Evolutionary conservation across 2,113 vertebrate species (phyloP).

Genomic region (Mesoclemmys tuberculata): DNA sequence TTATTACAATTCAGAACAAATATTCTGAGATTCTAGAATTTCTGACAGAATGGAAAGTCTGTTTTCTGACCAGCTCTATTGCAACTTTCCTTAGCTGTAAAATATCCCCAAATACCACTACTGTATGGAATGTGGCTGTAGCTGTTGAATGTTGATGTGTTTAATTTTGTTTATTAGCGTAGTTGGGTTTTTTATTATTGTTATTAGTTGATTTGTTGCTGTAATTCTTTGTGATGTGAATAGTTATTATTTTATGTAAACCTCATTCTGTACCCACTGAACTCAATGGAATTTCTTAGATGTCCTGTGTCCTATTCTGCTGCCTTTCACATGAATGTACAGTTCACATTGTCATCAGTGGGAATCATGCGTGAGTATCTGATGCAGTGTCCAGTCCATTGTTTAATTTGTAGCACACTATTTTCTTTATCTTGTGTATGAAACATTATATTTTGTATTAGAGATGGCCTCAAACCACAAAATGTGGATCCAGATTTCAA

Average conservation of each 20-base stretch:
- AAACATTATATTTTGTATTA: not conserved
- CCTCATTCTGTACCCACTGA: not conserved
- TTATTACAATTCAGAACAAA: not conserved
- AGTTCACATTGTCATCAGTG: not conserved
- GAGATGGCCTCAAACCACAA: accelerated
- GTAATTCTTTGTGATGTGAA: accelerated
- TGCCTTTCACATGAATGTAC: not conserved
- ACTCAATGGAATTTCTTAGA: not conserved
- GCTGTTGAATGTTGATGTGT: not conserved
- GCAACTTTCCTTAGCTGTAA: not conserved
- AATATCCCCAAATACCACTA: not conserved
- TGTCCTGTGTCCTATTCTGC: accelerated
- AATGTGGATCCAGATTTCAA: not conserved
- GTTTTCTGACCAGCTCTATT: not conserved
- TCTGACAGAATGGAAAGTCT: not conserved
- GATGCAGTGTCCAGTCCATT: not conserved
- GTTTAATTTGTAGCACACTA: not conserved
- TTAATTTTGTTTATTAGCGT: accelerated
- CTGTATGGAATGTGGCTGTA: not conserved
- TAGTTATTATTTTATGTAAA: not conserved
- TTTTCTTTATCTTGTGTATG: not conserved
- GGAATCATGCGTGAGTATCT: not conserved
- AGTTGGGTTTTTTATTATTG: not conserved
- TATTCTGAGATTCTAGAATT: not conserved
- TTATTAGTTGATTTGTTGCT: not conserved